Conservation (phyloP, 2,888 invertebrate genomes). For the Unio delphinus region DNA sequence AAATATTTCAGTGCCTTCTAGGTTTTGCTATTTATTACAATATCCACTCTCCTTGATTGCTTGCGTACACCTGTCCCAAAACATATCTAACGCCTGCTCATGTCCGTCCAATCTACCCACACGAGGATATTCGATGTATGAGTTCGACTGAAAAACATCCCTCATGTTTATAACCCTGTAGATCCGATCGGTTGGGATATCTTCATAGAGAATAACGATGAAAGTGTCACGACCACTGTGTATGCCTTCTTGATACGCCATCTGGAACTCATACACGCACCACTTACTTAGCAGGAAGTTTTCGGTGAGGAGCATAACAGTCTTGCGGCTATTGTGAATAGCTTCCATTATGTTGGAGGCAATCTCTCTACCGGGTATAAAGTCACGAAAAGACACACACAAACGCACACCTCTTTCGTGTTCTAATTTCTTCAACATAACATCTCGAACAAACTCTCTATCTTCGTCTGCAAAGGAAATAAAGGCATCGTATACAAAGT, state of each 20-base stretch:
- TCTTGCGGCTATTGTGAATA: slow-evolving; percentile 38
- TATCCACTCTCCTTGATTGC: too few relatives aligned
- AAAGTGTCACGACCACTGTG: too few relatives aligned
- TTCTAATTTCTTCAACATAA: slow-evolving; percentile 14
- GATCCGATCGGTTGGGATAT: too few relatives aligned
- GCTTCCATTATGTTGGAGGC: slow-evolving; percentile 41
- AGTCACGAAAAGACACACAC: slow-evolving; percentile 40
- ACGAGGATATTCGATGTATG: too few relatives aligned
- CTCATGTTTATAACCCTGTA: too few relatives aligned
- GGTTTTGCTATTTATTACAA: too few relatives aligned
- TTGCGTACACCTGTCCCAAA: too few relatives aligned
- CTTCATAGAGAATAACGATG: too few relatives aligned
- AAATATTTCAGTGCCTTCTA: too few relatives aligned
- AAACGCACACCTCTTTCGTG: slow-evolving; percentile 20
- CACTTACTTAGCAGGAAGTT: slow-evolving; percentile 33
- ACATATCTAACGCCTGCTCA: too few relatives aligned
- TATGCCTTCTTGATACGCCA: slow-evolving; percentile 30
- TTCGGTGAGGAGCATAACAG: slow-evolving; percentile 33
- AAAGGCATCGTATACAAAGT: slow-evolving; percentile 37
- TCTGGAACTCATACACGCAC: slow-evolving; percentile 47
- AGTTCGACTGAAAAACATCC: too few relatives aligned
- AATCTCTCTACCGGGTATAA: slow-evolving; percentile 37
- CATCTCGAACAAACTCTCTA: slow-evolving; percentile 10
- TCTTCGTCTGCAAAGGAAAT: slow-evolving; percentile 29
- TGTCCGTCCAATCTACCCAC: too few relatives aligned